A percentile compares a stretch with the other conserved stretches of the same genome.
Evolutionary conservation across 2,888 invertebrate species (phyloP).

Genomic region (Xestia sexstrigata): DNA sequence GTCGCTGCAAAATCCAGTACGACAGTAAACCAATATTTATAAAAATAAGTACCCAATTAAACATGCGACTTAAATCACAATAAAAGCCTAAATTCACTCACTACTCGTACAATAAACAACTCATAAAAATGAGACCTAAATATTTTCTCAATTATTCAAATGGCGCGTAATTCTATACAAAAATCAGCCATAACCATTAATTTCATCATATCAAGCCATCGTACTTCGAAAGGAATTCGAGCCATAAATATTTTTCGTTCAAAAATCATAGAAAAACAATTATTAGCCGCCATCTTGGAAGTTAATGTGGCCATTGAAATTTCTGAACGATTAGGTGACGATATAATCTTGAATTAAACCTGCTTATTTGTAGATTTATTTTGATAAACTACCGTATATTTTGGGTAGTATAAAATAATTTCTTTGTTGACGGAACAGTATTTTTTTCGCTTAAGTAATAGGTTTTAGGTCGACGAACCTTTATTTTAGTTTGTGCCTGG

Average conservation of each 20-base stretch:
- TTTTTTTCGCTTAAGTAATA: neutral
- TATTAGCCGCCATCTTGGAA: slow-evolving; percentile 17
- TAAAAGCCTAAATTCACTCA: slow-evolving; percentile 41
- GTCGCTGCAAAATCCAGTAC: neutral
- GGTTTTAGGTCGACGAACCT: neutral
- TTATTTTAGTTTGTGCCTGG: neutral
- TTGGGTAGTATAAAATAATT: slow-evolving; percentile 48
- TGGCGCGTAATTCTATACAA: slow-evolving; percentile 43
- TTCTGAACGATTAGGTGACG: slow-evolving; percentile 46
- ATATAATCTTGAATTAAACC: slow-evolving; percentile 38
- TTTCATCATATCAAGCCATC: slow-evolving; percentile 49
- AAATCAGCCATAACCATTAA: slow-evolving; percentile 46
- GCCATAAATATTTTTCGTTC: slow-evolving; percentile 37
- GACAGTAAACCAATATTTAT: neutral
- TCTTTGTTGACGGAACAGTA: slow-evolving; percentile 13
- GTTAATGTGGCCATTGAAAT: slow-evolving; percentile 53
- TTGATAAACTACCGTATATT: slow-evolving; percentile 39
- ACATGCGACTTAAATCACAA: slow-evolving; percentile 15
- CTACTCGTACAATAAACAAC: slow-evolving; percentile 43
- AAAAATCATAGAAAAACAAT: slow-evolving; percentile 50
- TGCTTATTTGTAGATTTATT: slow-evolving; percentile 54
- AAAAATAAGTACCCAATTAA: neutral
- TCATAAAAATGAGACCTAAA: slow-evolving; percentile 31
- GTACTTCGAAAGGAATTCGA: slow-evolving; percentile 32
- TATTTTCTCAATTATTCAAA: slow-evolving; percentile 51